phyloP scores from a whole-genome alignment of 2,797 vertebrate species.

The Cynopterus sphinx region DNA sequence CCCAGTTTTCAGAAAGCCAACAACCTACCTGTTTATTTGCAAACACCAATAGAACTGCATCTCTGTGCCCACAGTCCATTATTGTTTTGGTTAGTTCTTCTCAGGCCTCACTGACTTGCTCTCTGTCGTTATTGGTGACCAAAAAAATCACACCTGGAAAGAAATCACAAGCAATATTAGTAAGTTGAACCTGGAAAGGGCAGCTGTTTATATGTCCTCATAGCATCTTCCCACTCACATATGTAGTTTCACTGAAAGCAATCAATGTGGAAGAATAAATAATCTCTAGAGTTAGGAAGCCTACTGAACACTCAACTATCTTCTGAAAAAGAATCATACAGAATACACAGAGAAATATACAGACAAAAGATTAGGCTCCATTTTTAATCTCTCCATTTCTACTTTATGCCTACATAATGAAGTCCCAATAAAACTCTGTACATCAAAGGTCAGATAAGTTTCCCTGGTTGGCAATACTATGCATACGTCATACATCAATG shows the following conservation, averaged over 20 bases:
- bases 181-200: background rate
- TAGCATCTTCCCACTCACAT: background rate
- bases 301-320: background rate
- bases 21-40: conserved; percentile 89
- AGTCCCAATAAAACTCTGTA: background rate
- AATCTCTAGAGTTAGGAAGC: background rate
- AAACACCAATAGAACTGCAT: conserved; percentile 88
- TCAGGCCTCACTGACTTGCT: conserved; percentile 86
- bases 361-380: background rate
- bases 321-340: background rate
- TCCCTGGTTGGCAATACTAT: background rate
- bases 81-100: conserved; percentile 90
- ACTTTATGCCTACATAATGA: background rate
- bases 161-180: background rate
- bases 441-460: background rate
- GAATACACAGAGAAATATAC: background rate
- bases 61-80: conserved; percentile 88
- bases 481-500: too few relatives aligned
- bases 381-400: background rate
- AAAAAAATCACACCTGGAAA: conserved; percentile 90
- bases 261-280: background rate
- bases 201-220: background rate
- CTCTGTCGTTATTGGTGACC: conserved; percentile 91
- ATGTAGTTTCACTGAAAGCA: background rate
- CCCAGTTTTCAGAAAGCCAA: background rate